phyloP scores from a whole-genome alignment of 2,888 invertebrate genomes.

The Phyllotreta striolata region DNA sequence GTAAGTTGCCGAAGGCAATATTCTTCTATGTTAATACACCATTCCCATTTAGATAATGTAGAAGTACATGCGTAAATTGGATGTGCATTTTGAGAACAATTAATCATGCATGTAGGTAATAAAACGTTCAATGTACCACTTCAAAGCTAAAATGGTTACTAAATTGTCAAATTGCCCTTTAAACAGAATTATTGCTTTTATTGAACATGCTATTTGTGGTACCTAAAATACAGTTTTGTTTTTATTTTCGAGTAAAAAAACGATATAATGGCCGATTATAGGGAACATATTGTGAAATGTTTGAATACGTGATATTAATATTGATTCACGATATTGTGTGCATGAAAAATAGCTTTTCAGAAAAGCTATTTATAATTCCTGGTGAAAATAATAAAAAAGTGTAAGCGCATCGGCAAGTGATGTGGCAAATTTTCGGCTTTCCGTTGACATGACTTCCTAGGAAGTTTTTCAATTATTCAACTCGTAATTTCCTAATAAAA shows the following conservation, averaged over 20 bases:
- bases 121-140: too few species aligned
- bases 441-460: slow-evolving; percentile 4
- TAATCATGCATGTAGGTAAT: too few species aligned
- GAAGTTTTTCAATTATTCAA: slow-evolving; percentile 11
- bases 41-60: too few species aligned
- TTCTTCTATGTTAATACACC: too few species aligned
- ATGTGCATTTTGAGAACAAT: too few species aligned
- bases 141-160: too few species aligned
- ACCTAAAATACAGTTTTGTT: slow-evolving; percentile 13
- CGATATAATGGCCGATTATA: slow-evolving; percentile 19
- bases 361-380: slow-evolving; percentile 29
- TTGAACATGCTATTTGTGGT: slow-evolving; percentile 12
- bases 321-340: slow-evolving; percentile 29
- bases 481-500: too few species aligned
- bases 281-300: slow-evolving; percentile 20
- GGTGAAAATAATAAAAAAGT: slow-evolving; percentile 23
- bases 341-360: slow-evolving; percentile 30
- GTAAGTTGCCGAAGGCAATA: too few species aligned
- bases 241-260: slow-evolving; percentile 7
- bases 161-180: too few species aligned
- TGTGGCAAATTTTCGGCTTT: slow-evolving; percentile 22
- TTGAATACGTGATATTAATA: slow-evolving; percentile 31
- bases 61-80: too few species aligned
- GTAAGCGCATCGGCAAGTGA: slow-evolving; percentile 24
- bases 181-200: not conserved